phyloP scores from a whole-genome alignment of 1,140 invertebrate genomes.

The Drosophila azteca region DNA sequence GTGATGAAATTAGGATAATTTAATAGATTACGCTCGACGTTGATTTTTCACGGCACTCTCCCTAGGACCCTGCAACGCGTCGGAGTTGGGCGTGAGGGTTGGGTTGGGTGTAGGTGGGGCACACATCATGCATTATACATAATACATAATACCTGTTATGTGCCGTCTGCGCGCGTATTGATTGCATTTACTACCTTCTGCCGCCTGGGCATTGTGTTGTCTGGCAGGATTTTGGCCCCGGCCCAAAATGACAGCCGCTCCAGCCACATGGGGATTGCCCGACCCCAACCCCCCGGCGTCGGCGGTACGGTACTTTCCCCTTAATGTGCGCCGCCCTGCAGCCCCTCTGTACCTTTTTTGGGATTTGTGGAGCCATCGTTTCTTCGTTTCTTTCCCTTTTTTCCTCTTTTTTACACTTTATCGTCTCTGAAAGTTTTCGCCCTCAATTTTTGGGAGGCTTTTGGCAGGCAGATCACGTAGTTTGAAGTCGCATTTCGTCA shows the following conservation, averaged over 20 bases:
- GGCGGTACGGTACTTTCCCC: not conserved
- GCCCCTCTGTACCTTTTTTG: conserved; percentile 7
- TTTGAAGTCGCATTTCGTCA: conserved; percentile 74
- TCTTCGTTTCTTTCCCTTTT: conserved; percentile 19
- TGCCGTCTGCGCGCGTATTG: conserved; percentile 78
- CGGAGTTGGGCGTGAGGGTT: not conserved
- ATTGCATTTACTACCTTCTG: conserved; percentile 70
- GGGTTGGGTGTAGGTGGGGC: not conserved
- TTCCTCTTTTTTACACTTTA: conserved; percentile 15
- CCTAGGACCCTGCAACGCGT: not conserved
- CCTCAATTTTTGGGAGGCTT: conserved; percentile 41
- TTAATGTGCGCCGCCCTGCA: conserved; percentile 39
- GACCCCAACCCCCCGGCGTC: conserved; percentile 2
- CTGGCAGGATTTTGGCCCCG: conserved; percentile 43
- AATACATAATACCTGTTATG: conserved; percentile 75
- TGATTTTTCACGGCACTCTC: conserved; percentile 70
- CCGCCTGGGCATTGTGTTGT: conserved; percentile 60
- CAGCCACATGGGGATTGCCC: conserved; percentile 51
- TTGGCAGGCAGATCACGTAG: conserved; percentile 72
- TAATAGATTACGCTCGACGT: conserved; percentile 79
- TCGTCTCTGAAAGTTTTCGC: conserved; percentile 16
- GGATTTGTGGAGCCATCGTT: conserved; percentile 35
- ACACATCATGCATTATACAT: conserved; percentile 73
- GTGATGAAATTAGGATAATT: conserved; percentile 83
- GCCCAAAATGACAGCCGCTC: conserved; percentile 34